phyloP scores from a whole-genome alignment of 1,140 invertebrate species.

The Drosophila setifemur region DNA sequence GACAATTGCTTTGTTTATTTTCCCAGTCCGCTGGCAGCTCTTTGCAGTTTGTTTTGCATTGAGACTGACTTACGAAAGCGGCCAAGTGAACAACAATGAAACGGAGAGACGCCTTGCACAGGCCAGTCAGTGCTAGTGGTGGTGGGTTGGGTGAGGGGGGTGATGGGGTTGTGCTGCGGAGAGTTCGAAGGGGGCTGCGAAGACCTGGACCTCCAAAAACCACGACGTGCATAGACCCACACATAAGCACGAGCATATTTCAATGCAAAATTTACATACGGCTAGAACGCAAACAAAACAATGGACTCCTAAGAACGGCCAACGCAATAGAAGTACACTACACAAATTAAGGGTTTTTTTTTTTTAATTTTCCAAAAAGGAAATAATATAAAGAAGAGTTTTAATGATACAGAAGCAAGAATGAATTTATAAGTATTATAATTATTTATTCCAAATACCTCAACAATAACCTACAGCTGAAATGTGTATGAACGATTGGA shows the following conservation, averaged over 20 bases:
- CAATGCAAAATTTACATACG: conserved; percentile 71
- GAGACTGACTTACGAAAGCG: conserved; percentile 67
- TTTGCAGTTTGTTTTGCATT: conserved; percentile 52
- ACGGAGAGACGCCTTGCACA: conserved; percentile 3
- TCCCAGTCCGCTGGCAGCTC: conserved; percentile 3
- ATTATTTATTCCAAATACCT: no score
- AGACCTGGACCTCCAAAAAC: conserved; percentile 63
- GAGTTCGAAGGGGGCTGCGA: neutral
- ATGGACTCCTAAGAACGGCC: conserved; percentile 41
- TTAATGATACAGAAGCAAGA: no score
- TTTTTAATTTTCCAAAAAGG: neutral
- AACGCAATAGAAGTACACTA: conserved; percentile 39
- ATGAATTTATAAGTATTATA: no score
- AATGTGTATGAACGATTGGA: no score
- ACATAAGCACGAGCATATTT: conserved; percentile 33
- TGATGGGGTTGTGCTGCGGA: no score
- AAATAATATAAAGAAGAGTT: no score
- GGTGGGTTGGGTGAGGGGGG: neutral
- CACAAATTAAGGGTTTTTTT: neutral
- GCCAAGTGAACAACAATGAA: conserved; percentile 62
- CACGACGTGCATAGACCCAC: conserved; percentile 18
- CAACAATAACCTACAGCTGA: no score
- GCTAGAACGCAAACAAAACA: conserved; percentile 35
- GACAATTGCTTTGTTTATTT: conserved; percentile 23
- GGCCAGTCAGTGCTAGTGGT: neutral